Conservation (phyloP, 2,888 invertebrate genomes). For the Smittia aterrima region DNA sequence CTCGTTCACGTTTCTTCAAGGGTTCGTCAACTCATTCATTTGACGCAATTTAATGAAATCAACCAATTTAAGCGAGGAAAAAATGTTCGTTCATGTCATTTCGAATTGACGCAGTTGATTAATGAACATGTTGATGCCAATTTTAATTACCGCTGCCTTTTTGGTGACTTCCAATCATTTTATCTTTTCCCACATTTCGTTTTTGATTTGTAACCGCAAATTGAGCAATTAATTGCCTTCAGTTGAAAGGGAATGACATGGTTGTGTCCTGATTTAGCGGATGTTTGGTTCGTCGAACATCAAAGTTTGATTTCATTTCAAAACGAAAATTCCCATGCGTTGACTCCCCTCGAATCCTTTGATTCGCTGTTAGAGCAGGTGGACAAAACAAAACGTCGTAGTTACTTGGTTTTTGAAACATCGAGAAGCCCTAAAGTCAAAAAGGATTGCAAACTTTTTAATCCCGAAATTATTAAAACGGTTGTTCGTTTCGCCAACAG, state of each 20-base stretch:
- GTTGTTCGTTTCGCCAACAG: no score
- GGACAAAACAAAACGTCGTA: not conserved
- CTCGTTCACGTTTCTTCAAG: no score
- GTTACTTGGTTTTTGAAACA: not conserved
- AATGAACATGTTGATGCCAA: not conserved
- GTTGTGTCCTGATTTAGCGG: not conserved
- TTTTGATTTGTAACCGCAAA: not conserved
- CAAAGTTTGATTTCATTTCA: not conserved
- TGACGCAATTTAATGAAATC: not conserved
- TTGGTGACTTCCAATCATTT: not conserved
- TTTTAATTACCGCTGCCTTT: not conserved
- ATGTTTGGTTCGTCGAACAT: constrained; percentile 12
- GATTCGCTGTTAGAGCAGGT: not conserved
- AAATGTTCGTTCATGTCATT: not conserved
- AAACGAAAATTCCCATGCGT: not conserved
- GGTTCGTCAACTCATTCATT: not conserved
- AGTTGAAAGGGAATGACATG: not conserved
- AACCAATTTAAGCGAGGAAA: not conserved
- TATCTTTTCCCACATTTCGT: not conserved
- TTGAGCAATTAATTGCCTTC: not conserved
- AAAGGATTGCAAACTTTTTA: not conserved
- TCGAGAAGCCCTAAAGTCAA: not conserved
- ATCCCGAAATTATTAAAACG: not conserved
- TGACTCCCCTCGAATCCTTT: not conserved
- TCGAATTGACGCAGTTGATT: no score